Evolutionary conservation across 2,797 vertebrate genomes (phyloP).

Genomic region (Ataeniobius toweri): DNA sequence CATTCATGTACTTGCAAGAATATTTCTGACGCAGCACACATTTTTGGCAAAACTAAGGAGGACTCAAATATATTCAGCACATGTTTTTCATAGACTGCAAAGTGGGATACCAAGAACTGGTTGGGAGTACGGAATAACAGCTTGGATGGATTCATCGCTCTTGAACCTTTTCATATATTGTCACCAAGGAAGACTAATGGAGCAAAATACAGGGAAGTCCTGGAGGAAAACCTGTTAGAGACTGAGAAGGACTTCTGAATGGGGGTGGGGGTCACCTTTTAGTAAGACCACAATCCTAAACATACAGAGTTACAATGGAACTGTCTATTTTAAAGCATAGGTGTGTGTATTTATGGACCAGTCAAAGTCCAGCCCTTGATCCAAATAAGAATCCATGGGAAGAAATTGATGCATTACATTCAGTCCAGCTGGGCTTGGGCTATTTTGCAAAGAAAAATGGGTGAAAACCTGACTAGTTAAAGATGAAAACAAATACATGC

Average conservation of each 20-base stretch:
- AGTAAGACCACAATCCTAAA: too few species aligned
- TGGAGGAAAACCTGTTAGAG: background rate
- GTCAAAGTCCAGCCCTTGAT: background rate
- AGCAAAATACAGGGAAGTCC: too few species aligned
- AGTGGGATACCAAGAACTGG: background rate
- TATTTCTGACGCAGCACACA: background rate
- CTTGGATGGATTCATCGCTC: background rate
- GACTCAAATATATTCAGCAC: background rate
- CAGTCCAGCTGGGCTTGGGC: background rate
- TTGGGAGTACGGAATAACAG: background rate
- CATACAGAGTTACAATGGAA: background rate
- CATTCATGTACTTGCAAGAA: background rate
- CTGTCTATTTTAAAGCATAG: background rate
- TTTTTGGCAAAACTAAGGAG: background rate
- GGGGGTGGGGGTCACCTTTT: too few species aligned
- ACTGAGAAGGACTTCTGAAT: too few species aligned
- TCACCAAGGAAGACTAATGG: background rate
- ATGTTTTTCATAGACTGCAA: background rate
- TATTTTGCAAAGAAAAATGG: background rate
- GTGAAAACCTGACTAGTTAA: background rate
- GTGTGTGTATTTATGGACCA: too few species aligned
- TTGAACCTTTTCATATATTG: background rate
- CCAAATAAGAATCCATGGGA: background rate
- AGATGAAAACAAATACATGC: background rate
- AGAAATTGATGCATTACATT: background rate